Conservation (phyloP, 1,140 invertebrate genomes). For the Drosophila lini region DNA sequence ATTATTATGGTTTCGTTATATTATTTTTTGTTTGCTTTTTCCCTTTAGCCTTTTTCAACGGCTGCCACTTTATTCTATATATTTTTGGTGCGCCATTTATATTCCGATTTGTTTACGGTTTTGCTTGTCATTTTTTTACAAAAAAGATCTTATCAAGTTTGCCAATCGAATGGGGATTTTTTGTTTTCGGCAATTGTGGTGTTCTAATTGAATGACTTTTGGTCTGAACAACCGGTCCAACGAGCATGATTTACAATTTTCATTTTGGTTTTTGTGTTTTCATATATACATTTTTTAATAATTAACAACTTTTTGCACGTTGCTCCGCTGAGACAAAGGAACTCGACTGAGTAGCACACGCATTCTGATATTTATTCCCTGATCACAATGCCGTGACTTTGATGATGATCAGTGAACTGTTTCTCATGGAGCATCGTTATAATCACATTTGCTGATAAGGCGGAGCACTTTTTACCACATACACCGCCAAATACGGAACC, state of each 20-base stretch:
- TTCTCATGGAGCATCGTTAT: constrained; percentile 13
- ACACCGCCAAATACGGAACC: constrained; percentile 55
- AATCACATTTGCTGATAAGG: constrained; percentile 32
- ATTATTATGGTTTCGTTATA: constrained; percentile 30
- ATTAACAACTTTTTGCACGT: constrained; percentile 43
- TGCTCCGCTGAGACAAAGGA: constrained; percentile 22
- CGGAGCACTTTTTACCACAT: constrained; percentile 12
- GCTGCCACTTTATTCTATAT: constrained; percentile 22
- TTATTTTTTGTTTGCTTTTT: constrained; percentile 18
- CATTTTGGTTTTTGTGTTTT: not conserved
- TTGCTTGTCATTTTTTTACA: constrained; percentile 32
- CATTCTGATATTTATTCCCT: constrained; percentile 13
- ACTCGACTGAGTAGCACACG: constrained; percentile 27
- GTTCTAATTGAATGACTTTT: constrained; percentile 50
- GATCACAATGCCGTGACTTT: constrained; percentile 11
- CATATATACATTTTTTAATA: constrained; percentile 21
- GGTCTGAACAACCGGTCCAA: constrained; percentile 32
- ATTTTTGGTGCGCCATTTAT: constrained; percentile 71
- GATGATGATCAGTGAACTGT: constrained; percentile 18
- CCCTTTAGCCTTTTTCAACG: not conserved
- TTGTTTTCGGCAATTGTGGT: constrained; percentile 16
- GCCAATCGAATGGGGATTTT: constrained; percentile 38
- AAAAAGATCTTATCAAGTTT: constrained; percentile 22
- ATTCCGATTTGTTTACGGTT: constrained; percentile 48
- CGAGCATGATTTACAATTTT: constrained; percentile 19